phyloP scores from a whole-genome alignment of 2,888 invertebrate genomes.

The Diaperis boleti region DNA sequence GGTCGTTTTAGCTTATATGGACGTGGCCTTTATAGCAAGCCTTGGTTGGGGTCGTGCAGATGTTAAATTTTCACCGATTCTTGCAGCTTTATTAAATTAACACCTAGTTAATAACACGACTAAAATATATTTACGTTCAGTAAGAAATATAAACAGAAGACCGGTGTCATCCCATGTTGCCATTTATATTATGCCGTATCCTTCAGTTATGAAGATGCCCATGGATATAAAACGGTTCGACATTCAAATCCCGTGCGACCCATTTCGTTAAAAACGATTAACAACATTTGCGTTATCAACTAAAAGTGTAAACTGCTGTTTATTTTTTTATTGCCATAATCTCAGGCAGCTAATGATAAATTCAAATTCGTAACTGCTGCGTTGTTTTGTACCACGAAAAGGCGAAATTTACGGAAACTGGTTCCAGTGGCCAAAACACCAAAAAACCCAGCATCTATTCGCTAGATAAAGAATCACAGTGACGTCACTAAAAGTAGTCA shows the following conservation, averaged over 20 bases:
- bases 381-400: neutral
- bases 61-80: slow-evolving; percentile 8
- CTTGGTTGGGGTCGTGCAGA: slow-evolving; percentile 1
- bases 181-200: slow-evolving; percentile 25
- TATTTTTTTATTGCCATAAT: neutral
- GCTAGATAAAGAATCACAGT: neutral
- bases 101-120: slow-evolving; percentile 3
- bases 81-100: slow-evolving; percentile 16
- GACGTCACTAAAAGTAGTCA: slow-evolving; percentile 20
- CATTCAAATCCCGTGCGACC: slow-evolving; percentile 27
- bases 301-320: slow-evolving; percentile 3
- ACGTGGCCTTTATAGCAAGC: slow-evolving; percentile 20
- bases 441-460: neutral
- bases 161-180: slow-evolving; percentile 19
- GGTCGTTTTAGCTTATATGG: slow-evolving; percentile 21
- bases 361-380: slow-evolving; percentile 4
- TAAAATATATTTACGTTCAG: neutral
- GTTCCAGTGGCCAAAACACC: slow-evolving; percentile 15
- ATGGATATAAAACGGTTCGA: slow-evolving; percentile 13
- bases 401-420: neutral
- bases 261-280: slow-evolving; percentile 18
- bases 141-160: slow-evolving; percentile 1
- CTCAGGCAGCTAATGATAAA: slow-evolving; percentile 5
- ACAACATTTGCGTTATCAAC: neutral
- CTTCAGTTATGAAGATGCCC: slow-evolving; percentile 29